Percentiles rank a stretch among this genome's conserved stretches.
phyloP scores from a whole-genome alignment of 2,113 vertebrate genomes.

The Ptilonorhynchus violaceus region DNA sequence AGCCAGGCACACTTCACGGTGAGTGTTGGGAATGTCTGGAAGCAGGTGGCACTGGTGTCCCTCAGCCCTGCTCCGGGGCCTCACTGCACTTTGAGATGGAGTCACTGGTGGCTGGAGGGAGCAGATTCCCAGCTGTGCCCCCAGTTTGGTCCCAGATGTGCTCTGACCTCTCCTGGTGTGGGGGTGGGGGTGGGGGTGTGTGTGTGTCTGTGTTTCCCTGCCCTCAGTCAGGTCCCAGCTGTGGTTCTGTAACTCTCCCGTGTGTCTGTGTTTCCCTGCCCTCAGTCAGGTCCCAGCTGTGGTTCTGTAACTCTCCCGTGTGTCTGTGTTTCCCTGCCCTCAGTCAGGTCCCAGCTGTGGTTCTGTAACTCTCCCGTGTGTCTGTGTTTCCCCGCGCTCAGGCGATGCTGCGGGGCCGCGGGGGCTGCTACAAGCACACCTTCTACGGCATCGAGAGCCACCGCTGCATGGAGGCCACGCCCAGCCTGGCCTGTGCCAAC shows the following conservation, averaged over 20 bases:
- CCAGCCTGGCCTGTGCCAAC: slow-evolving; percentile 93
- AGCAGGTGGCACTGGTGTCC: background rate
- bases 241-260: background rate
- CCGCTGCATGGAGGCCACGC: slow-evolving; percentile 95
- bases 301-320: background rate
- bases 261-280: background rate
- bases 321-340: background rate
- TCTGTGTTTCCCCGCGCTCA: slow-evolving; percentile 14
- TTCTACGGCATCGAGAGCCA: slow-evolving; percentile 97
- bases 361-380: too few relatives aligned
- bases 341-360: background rate
- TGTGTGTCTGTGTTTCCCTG: background rate
- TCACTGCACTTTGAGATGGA: background rate
- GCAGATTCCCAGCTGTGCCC: background rate
- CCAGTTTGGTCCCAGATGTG: background rate
- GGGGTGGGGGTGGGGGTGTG: background rate
- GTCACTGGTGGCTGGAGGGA: background rate
- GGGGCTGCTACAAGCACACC: slow-evolving; percentile 95
- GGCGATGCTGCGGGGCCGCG: slow-evolving; percentile 93
- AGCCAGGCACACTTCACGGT: fast-evolving
- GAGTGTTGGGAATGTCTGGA: background rate
- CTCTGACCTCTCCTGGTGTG: too few relatives aligned
- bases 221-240: too few relatives aligned
- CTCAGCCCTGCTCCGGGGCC: background rate
- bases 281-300: background rate